These are phyloP conservation scores for Noturus placidus DNA, from an alignment of 2,113 vertebrate genomes.

Conservation along the genomic window DNA sequence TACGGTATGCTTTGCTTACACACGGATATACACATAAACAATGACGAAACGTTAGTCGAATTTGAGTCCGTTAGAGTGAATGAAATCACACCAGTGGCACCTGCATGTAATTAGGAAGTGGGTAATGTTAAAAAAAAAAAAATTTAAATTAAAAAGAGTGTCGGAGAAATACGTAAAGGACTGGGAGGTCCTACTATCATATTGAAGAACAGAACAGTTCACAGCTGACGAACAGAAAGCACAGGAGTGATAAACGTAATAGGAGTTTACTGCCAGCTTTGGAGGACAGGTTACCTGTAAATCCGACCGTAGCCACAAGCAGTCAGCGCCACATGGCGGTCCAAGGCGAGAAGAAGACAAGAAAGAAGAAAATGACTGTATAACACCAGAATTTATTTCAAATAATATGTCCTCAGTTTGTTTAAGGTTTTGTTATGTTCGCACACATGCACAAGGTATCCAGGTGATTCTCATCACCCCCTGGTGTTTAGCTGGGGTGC, in stretches of 20 bases:
- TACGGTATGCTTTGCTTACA: background rate
- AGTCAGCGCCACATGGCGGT: background rate
- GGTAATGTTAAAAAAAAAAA: background rate
- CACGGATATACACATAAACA: background rate
- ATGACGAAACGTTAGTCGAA: background rate
- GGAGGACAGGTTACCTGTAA: background rate
- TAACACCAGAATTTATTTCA: background rate
- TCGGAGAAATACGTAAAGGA: background rate
- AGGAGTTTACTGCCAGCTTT: background rate
- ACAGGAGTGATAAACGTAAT: background rate
- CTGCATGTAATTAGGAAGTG: background rate
- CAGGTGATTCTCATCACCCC: background rate
- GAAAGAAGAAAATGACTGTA: background rate
- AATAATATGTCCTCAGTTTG: background rate
- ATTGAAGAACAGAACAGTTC: background rate
- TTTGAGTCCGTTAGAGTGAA: background rate
- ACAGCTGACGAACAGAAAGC: background rate
- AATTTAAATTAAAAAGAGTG: background rate
- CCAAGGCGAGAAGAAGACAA: background rate
- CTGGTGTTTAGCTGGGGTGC: background rate
- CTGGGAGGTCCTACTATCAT: background rate
- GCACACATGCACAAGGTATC: background rate
- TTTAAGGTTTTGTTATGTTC: too few species aligned
- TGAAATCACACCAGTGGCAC: background rate
- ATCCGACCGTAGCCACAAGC: background rate